These are phyloP conservation scores for Pseudobourletiella spinata DNA, from an alignment of 1,140 invertebrate species.

Conservation along the genomic window DNA sequence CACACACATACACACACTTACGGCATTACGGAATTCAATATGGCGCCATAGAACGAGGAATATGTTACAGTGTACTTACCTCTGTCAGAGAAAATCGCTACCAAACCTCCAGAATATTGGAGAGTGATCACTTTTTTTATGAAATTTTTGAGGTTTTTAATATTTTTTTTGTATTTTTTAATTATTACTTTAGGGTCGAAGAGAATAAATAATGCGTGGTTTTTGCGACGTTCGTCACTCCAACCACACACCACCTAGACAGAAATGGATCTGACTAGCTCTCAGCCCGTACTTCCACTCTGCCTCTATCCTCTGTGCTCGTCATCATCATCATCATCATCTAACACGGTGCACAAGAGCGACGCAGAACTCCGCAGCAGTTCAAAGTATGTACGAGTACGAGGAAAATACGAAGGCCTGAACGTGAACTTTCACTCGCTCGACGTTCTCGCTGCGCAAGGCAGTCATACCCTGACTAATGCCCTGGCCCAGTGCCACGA, in stretches of 20 bases:
- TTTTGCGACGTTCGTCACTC: slow-evolving; percentile 30
- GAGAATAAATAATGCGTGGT: slow-evolving; percentile 32
- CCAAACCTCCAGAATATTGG: slow-evolving; percentile 27
- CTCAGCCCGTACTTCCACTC: too few species aligned
- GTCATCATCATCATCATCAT: too few species aligned
- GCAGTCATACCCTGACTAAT: too few species aligned
- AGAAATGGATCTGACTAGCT: slow-evolving; percentile 27
- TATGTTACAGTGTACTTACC: slow-evolving; percentile 3
- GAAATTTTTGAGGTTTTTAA: slow-evolving; percentile 24
- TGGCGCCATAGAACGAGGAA: neutral
- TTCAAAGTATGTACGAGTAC: too few species aligned
- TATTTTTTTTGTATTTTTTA: slow-evolving; percentile 31
- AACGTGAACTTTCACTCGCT: too few species aligned
- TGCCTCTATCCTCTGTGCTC: too few species aligned
- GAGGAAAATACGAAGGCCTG: too few species aligned
- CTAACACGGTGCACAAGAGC: too few species aligned
- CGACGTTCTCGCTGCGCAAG: too few species aligned
- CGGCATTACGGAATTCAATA: slow-evolving; percentile 15
- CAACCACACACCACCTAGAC: slow-evolving; percentile 28
- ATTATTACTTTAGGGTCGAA: slow-evolving; percentile 29
- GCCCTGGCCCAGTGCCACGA: too few species aligned
- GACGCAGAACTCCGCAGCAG: too few species aligned
- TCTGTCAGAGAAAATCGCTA: slow-evolving; percentile 22
- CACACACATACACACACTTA: too few species aligned
- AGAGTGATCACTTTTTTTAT: slow-evolving; percentile 30